Evolutionary conservation across 2,797 vertebrate genomes (phyloP), one percentile per base, ranked within the genome.

Genomic region (Sebastes iracundus): DNA sequence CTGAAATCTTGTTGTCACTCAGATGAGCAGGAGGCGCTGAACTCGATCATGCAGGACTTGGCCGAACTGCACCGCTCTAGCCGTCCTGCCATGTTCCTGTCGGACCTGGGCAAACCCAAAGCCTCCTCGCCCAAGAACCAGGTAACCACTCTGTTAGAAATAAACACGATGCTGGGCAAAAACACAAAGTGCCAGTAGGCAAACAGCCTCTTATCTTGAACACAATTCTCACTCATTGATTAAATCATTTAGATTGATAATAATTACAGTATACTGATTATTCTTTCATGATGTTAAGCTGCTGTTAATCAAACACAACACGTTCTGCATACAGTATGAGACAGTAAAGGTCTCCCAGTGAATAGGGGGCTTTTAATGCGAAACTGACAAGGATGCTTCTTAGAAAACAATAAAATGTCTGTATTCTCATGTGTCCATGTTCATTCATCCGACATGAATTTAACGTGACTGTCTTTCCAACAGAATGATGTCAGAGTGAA

Each of bases 21-120:
- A 99, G 98, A 99, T 97, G 97, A 98, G 87, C 97, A 98, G 96
- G 97, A 99, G 95, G 99, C 97, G 86, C 95, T 99, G 94, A 97
- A 99, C 91, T 99, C 99, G 67, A 99, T 99, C 95, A 98, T 99
- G 98, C 97, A 99, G 96, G 99, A 99, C 94, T 94, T 99, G 96
- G 98, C 96, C 87, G 98, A 98, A 91, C 97, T 99, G 88, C 98
- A 99, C 86, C 99, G 97, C 90, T 98, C 98, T 73, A 99, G 97
- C 92, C 96, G 97, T 92, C 98, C 98, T 88, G 96, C 95, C 72
- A 90, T 96, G 90, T 95, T 96, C 77, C 94, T 97, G 89, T 93
- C 97, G 73, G 98, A 99, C 94, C 92, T 96, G 78, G 95, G 94
- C 81, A 98, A 97, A 94, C 93, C 96, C 90, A 99, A 99, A 93